phyloP scores from a whole-genome alignment of 1,140 invertebrate species.

The Sipha flava region DNA sequence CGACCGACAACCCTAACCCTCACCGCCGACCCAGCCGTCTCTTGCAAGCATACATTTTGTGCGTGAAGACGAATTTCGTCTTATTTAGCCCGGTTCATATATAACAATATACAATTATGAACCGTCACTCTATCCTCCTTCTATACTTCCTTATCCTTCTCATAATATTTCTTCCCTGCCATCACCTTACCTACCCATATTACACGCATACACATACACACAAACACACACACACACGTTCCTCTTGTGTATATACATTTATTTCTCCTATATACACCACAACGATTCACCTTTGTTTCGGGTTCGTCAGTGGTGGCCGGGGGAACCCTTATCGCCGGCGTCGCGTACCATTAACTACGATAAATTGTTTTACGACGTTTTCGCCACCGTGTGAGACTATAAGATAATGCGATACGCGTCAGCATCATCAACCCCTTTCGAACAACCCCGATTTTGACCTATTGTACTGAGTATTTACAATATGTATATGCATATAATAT shows the following conservation, averaged over 20 bases:
- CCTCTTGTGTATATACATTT: not conserved
- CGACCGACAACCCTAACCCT: too few relatives aligned
- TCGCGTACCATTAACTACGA: constrained; percentile 26
- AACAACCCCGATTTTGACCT: not conserved
- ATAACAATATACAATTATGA: too few relatives aligned
- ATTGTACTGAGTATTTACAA: too few relatives aligned
- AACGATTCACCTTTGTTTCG: not conserved
- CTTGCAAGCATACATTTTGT: too few relatives aligned
- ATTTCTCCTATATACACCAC: not conserved
- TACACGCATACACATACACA: not conserved
- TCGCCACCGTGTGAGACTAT: not conserved
- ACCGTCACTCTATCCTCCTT: too few relatives aligned
- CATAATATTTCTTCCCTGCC: too few relatives aligned
- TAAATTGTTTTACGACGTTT: constrained; percentile 21
- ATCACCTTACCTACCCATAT: too few relatives aligned
- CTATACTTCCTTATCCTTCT: too few relatives aligned
- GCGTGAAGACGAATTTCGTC: too few relatives aligned
- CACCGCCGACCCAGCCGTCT: too few relatives aligned
- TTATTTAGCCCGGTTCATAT: too few relatives aligned
- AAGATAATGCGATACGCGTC: constrained; percentile 20
- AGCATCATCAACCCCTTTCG: not conserved
- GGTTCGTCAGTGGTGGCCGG: not conserved
- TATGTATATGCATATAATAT: not conserved
- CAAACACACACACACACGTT: not conserved
- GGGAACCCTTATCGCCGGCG: not conserved